These are phyloP conservation scores for Garra rufa DNA, from an alignment of 2,113 vertebrate species.

Conservation along the genomic window DNA sequence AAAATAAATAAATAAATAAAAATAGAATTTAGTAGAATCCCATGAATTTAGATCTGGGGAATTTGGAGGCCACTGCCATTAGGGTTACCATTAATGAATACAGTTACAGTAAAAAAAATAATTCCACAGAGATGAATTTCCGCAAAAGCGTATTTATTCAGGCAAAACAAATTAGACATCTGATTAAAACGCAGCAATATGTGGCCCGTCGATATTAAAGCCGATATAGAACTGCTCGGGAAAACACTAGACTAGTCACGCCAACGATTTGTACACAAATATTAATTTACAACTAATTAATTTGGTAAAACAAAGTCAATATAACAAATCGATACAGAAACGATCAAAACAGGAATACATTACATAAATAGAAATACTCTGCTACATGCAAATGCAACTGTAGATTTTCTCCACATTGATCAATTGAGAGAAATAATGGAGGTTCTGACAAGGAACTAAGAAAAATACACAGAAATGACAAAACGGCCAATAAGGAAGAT, in stretches of 20 bases:
- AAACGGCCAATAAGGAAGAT: constrained; percentile 40
- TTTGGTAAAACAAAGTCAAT: constrained; percentile 58
- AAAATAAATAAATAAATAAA: too few relatives aligned
- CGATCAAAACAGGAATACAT: constrained; percentile 42
- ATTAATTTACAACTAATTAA: constrained; percentile 58
- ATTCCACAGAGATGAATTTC: constrained; percentile 45
- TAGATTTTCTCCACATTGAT: constrained; percentile 18
- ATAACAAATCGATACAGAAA: constrained; percentile 45
- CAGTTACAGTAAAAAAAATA: background rate
- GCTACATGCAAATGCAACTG: constrained; percentile 59
- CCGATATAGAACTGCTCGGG: constrained; percentile 61
- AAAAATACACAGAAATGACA: constrained; percentile 1
- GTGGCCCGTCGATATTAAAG: constrained; percentile 58
- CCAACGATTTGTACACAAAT: constrained; percentile 58
- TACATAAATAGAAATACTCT: constrained; percentile 51
- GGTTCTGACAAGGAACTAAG: constrained; percentile 2
- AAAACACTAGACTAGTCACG: constrained; percentile 53
- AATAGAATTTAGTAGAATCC: too few relatives aligned
- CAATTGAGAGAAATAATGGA: constrained; percentile 22
- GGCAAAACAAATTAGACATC: constrained; percentile 68
- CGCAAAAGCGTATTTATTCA: constrained; percentile 65
- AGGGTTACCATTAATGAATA: background rate
- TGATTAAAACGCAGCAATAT: constrained; percentile 65
- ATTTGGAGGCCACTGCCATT: too few relatives aligned
- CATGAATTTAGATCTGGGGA: too few relatives aligned